phyloP scores from a whole-genome alignment of 2,888 invertebrate genomes.

The Nebria salina region DNA sequence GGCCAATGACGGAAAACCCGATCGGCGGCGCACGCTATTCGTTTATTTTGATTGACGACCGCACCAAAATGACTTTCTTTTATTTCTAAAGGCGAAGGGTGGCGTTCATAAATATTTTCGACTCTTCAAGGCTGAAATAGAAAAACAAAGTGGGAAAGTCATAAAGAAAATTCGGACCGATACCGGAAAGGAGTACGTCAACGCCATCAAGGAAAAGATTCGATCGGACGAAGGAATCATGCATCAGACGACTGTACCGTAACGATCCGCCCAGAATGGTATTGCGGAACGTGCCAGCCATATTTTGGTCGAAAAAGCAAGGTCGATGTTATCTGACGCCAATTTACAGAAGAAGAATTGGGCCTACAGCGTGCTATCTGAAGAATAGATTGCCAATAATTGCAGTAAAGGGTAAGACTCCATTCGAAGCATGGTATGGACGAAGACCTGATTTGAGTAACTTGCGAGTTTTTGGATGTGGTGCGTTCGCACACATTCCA shows the following conservation, averaged over 20 bases:
- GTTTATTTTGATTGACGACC: slow-evolving; percentile 55
- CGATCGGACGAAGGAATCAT: slow-evolving; percentile 52
- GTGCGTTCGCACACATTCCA: slow-evolving; percentile 52
- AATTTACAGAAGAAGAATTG: no score
- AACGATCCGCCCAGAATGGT: slow-evolving; percentile 49
- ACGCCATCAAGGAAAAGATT: slow-evolving; percentile 49
- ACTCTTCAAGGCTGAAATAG: no score
- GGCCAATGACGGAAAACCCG: no score
- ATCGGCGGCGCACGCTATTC: no score
- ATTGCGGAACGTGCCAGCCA: no score
- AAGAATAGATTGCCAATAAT: no score
- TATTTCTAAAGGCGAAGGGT: slow-evolving; percentile 52
- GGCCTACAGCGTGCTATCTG: no score
- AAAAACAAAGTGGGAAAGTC: slow-evolving; percentile 51
- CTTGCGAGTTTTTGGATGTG: slow-evolving; percentile 49
- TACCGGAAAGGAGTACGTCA: slow-evolving; percentile 51
- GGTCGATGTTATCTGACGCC: no score
- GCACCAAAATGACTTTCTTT: slow-evolving; percentile 50
- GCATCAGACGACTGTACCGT: slow-evolving; percentile 52
- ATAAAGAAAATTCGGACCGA: slow-evolving; percentile 53
- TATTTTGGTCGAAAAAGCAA: no score
- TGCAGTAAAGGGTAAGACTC: no score
- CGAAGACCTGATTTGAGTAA: no score
- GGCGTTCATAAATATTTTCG: slow-evolving; percentile 52
- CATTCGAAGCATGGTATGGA: no score